Conservation (phyloP, 2,113 vertebrate genomes). For the Excalfactoria chinensis region DNA sequence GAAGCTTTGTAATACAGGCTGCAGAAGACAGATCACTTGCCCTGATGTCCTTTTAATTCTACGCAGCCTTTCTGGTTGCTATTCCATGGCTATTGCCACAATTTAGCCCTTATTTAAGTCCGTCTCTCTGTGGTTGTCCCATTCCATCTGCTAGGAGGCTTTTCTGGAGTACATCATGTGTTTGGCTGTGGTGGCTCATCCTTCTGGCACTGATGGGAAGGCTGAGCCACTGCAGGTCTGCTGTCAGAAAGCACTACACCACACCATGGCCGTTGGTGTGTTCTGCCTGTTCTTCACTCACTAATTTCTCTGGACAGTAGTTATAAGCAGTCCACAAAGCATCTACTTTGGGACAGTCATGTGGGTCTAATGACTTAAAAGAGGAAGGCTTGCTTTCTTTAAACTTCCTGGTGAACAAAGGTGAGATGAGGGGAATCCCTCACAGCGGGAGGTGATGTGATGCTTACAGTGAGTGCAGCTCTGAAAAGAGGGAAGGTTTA, state of each 20-base stretch:
- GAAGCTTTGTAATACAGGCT: not conserved
- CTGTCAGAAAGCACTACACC: not conserved
- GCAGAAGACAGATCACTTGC: not conserved
- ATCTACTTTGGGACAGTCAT: not conserved
- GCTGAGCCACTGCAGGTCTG: not conserved
- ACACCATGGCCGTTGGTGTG: not conserved
- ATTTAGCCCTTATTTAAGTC: not conserved
- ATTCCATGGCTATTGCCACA: not conserved
- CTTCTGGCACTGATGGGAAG: not conserved
- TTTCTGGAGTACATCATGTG: not conserved
- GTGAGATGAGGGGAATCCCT: not conserved
- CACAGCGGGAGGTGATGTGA: not conserved
- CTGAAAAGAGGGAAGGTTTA: not conserved
- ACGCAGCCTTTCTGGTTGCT: not conserved
- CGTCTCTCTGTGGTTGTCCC: not conserved
- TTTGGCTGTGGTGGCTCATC: not conserved
- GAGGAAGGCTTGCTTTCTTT: not conserved
- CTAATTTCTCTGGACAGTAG: not conserved
- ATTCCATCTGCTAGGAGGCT: not conserved
- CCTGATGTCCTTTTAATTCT: not conserved
- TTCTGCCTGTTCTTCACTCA: not conserved
- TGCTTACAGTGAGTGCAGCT: not conserved
- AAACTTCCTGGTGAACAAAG: not conserved
- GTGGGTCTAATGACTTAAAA: not conserved
- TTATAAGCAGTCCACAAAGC: not conserved